Evolutionary conservation across 2,888 invertebrate species (phyloP), one percentile per base, ranked within the genome.

Genomic region (Drosophila borealis): DNA sequence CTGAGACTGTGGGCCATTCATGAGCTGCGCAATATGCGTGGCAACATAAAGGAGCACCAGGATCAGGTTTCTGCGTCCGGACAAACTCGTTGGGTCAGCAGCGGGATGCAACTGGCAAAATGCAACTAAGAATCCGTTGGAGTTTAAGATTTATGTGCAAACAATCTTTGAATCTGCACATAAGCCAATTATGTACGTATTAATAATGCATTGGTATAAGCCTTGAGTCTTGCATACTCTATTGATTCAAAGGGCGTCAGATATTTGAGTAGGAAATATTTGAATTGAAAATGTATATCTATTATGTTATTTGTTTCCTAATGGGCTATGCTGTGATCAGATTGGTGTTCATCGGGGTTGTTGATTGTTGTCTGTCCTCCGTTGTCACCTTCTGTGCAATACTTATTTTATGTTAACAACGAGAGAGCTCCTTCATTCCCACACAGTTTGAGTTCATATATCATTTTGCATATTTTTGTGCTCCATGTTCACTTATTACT

Each of bases 1-100:
- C 84, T 63, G 49, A 42, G 33, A 46, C 36, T 53, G 42, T 33
- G 60, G 25, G 34, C 48, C 39, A 29, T 44, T 55, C 37, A 54
- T 6, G 34, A 39, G 39, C 13, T 51, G 61, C 54, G 46, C n/a
- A 48, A 46, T 41, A 36, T 44, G n/a, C 48, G 41, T 45, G 34
- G 34, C 46, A 54, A 61, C 41, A 5, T 25, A 45, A 50, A 55
- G 44, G 9, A 9, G 8, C 17, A 34, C 21, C 61, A 25, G 49
- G 59, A 69, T 86, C 81, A 63, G 81, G 81, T 81, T 83, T 78
- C 36, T 11, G 11, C 25, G 53, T 54, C 62, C 62, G 57, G 74
- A 64, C 9, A 79, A 80, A 82, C 84, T 56, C 45, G 78, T 78
- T 75, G 66, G 29, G 29, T 39, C 8, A 0, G 17, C 9, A 50